phyloP scores from a whole-genome alignment of 2,888 invertebrate species.

The Mythimna pallens region DNA sequence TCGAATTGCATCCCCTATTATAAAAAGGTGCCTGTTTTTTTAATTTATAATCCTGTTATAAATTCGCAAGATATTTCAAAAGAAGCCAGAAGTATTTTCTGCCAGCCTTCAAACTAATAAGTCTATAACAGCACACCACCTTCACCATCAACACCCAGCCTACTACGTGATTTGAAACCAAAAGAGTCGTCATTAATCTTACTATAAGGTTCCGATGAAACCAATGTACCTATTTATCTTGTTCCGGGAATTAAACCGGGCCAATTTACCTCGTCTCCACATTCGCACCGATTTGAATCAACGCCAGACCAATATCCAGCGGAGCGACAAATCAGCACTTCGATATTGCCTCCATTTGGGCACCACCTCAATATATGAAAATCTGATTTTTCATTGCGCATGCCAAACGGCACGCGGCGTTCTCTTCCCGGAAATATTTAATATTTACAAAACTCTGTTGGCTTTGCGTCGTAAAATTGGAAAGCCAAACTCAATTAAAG shows the following conservation, averaged over 20 bases:
- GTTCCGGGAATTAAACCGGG: conserved; percentile 76
- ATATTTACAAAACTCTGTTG: conserved; percentile 70
- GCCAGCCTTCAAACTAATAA: no score
- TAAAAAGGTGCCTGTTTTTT: no score
- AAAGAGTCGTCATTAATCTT: background rate
- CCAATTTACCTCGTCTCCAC: conserved; percentile 77
- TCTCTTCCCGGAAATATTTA: conserved; percentile 62
- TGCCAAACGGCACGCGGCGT: conserved; percentile 58
- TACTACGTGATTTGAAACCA: background rate
- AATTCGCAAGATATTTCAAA: no score
- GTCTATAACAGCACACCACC: no score
- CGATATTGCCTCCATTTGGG: conserved; percentile 90
- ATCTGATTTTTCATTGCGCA: conserved; percentile 84
- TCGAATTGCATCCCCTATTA: no score
- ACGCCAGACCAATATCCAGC: conserved; percentile 88
- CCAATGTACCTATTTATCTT: conserved; percentile 66
- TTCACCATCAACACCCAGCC: no score
- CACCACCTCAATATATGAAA: conserved; percentile 86
- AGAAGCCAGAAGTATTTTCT: no score
- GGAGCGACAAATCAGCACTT: conserved; percentile 90
- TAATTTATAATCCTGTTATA: no score
- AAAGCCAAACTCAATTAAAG: conserved; percentile 73
- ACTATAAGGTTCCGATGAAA: conserved; percentile 5
- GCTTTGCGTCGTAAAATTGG: conserved; percentile 68
- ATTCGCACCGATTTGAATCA: conserved; percentile 86